Evolutionary conservation across 2,113 vertebrate genomes (phyloP), one percentile per base, ranked within the genome.

Genomic region (Stegastes partitus): DNA sequence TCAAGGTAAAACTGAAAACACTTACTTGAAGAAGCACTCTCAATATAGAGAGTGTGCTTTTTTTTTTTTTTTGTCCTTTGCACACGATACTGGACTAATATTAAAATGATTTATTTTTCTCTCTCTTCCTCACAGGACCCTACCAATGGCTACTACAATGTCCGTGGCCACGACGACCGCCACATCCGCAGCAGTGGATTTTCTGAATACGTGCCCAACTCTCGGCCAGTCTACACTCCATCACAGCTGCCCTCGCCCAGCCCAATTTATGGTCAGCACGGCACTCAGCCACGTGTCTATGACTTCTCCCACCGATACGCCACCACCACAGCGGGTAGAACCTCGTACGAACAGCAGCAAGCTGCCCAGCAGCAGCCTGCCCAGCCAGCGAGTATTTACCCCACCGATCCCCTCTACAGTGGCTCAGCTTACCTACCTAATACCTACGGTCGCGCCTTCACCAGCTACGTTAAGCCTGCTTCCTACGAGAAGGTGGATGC

Each of bases 61-160:
- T 49, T 62, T 71, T 15, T 56, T 59, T 49, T 62, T 71, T 42
- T n/a, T 8, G 18, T 76, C 58, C 11, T 45, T 55, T 5, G 12
- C 63, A 56, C 59, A 34, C 44, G 6, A 73, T 37, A 50, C 19
- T 22, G 21, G 61, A 18, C 26, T 25, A 55, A 34, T 26, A 61
- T 21, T 4, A 50, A 64, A 6, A 51, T 64, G 4, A 21, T 21
- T 51, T 19, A 0, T n/a, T 75, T 61, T n/a, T n/a, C n/a, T 56
- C 9, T 39, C 1, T 66, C 5, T n/a, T 28, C 47, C 58, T 57
- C 9, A 5, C 56, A 98, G 97, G 97, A 97, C 69, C 96, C 97
- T 59, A 97, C 96, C 25, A 97, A 97, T 0, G 96, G 96, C 54
- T 98, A 97, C 93, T 98, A 97, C 90, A 98, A 97, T 44, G 96